A percentile compares a stretch with the other conserved stretches of the same genome.
These are phyloP conservation scores for Melopsittacus undulatus DNA, from an alignment of 2,797 vertebrate species.

Conservation along the genomic window DNA sequence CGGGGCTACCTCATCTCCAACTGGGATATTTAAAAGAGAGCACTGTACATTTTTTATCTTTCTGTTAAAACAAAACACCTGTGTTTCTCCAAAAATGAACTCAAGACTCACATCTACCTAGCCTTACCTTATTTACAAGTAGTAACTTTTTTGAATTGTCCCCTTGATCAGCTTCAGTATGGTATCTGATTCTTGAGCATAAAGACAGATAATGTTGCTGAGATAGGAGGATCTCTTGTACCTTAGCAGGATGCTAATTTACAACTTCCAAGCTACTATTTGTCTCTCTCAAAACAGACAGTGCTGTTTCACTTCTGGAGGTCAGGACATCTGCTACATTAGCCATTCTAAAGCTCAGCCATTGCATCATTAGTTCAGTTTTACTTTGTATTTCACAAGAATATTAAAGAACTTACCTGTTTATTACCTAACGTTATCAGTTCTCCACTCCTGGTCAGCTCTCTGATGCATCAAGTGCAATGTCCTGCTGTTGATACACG, in stretches of 20 bases:
- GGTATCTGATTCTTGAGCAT: background rate
- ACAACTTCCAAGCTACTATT: background rate
- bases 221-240: background rate
- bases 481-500: background rate
- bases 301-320: background rate
- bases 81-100: background rate
- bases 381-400: background rate
- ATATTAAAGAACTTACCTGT: background rate
- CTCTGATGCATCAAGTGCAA: background rate
- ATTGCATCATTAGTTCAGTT: background rate
- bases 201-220: background rate
- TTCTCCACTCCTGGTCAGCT: background rate
- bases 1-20: background rate
- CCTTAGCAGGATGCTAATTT: background rate
- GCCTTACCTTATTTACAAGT: background rate
- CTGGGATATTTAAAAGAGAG: background rate
- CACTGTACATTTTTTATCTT: background rate
- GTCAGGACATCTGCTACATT: background rate
- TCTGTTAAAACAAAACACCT: background rate
- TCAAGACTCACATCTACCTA: background rate
- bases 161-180: background rate
- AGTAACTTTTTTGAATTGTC: background rate
- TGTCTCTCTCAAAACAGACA: background rate
- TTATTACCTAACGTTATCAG: background rate
- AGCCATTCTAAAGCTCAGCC: background rate